phyloP scores from a whole-genome alignment of 2,888 invertebrate species.

The Dicycla oo region DNA sequence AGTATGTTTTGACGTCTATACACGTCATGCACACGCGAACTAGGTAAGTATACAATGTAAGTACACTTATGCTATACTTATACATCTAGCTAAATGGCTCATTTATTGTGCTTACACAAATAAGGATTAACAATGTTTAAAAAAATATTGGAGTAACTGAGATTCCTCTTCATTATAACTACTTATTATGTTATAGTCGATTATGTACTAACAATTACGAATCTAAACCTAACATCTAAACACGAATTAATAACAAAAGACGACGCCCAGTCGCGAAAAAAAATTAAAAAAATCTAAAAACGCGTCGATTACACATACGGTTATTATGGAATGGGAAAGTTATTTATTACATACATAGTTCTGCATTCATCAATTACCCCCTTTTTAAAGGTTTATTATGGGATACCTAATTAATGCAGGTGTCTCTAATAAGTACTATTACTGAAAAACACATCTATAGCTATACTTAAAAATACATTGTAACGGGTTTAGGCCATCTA shows the following conservation, averaged over 20 bases:
- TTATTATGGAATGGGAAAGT: conserved; percentile 29
- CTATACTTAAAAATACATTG: conserved; percentile 56
- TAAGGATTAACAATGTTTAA: conserved; percentile 69
- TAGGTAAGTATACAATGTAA: conserved; percentile 67
- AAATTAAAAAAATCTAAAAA: conserved; percentile 26
- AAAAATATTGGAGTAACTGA: conserved; percentile 78
- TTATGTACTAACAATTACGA: conserved; percentile 59
- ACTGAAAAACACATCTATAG: conserved; percentile 29
- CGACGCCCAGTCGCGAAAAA: conserved; percentile 24
- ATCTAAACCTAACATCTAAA: conserved; percentile 43
- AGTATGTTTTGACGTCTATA: no score
- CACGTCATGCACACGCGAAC: no score
- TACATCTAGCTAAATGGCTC: conserved; percentile 75
- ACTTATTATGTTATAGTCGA: conserved; percentile 62
- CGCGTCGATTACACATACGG: conserved; percentile 28
- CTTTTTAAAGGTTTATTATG: conserved; percentile 8
- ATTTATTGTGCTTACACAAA: conserved; percentile 77
- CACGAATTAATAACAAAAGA: conserved; percentile 50
- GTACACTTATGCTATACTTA: conserved; percentile 70
- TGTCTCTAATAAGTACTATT: conserved; percentile 19
- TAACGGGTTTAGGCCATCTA: conserved; percentile 50
- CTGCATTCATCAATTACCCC: conserved; percentile 4
- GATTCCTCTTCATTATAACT: conserved; percentile 73
- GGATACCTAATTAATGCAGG: conserved; percentile 4
- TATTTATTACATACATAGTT: conserved; percentile 18